A percentile compares a stretch with the other conserved stretches of the same genome.
phyloP scores from a whole-genome alignment of 2,888 invertebrate species.

The Parapristionchus giblindavisi region DNA sequence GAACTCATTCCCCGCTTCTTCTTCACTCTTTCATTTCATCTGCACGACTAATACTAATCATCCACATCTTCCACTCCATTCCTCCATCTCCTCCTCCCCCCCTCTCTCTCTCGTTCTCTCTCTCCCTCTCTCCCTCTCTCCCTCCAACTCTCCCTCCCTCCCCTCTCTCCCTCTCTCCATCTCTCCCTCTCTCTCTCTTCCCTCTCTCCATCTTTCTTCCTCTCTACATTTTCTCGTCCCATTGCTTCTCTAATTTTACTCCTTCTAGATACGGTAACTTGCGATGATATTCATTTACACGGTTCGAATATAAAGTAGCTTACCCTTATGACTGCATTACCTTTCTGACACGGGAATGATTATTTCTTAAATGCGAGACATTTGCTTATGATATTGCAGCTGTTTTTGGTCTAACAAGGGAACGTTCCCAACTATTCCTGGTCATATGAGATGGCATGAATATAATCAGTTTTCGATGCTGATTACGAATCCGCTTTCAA shows the following conservation, averaged over 20 bases:
- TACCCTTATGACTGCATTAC: too few species aligned
- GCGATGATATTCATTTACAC: not conserved
- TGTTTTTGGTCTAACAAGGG: too few species aligned
- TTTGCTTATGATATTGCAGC: too few species aligned
- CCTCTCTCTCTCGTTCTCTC: not conserved
- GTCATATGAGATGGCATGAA: too few species aligned
- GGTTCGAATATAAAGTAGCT: not conserved
- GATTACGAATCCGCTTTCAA: too few species aligned
- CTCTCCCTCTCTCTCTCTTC: not conserved
- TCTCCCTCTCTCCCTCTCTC: not conserved
- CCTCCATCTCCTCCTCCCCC: constrained; percentile 10
- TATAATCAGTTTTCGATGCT: too few species aligned
- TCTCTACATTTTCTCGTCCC: too few species aligned
- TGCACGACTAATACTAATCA: constrained; percentile 7
- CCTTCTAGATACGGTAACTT: not conserved
- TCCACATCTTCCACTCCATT: constrained; percentile 20
- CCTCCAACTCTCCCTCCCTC: constrained; percentile 4
- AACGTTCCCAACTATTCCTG: too few species aligned
- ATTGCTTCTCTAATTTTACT: not conserved
- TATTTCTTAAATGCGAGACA: too few species aligned
- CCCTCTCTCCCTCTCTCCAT: not conserved
- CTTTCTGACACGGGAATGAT: too few species aligned
- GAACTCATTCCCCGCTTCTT: too few species aligned
- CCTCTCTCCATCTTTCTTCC: not conserved
- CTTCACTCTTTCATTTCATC: constrained; percentile 3